A percentile compares a stretch with the other conserved stretches of the same genome.
Evolutionary conservation across 1,140 invertebrate species (phyloP).

Genomic region (Portunus trituberculatus): DNA sequence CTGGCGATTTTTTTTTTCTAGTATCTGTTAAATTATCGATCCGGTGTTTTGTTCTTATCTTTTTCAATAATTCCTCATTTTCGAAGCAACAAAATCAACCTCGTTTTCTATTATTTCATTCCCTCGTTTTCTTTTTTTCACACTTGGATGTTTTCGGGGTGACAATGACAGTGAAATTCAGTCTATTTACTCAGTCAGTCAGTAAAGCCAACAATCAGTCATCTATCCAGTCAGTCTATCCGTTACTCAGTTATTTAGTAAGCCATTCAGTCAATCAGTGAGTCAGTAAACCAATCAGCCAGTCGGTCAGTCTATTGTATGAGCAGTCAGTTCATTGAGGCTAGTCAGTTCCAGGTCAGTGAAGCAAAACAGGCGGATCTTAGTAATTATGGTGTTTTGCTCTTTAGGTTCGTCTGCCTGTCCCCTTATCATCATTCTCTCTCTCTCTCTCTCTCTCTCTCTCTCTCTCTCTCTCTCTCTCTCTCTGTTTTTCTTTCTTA

Average conservation of each 20-base stretch:
- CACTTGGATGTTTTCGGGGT: no score
- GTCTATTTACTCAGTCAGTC: not conserved
- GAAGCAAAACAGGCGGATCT: not conserved
- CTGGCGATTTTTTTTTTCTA: no score
- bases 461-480: constrained; percentile 41
- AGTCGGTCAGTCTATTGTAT: no score
- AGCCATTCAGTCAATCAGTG: not conserved
- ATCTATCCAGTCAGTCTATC: not conserved
- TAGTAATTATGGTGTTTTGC: not conserved
- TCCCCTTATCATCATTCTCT: not conserved
- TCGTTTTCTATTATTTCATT: no score
- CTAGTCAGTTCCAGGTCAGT: not conserved
- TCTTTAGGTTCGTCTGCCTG: constrained; percentile 36
- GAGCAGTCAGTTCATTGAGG: no score
- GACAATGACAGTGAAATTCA: no score
- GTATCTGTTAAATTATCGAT: no score
- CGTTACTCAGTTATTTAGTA: not conserved
- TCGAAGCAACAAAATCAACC: no score
- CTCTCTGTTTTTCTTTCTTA: constrained; percentile 2
- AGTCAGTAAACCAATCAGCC: not conserved
- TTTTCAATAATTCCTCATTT: no score
- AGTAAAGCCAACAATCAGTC: not conserved
- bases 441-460: constrained; percentile 47
- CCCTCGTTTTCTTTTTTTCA: no score
- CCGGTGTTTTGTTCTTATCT: no score